Evolutionary conservation across 2,888 invertebrate genomes (phyloP), one percentile per base, ranked within the genome.

Genomic region (Muschampia plurimacula): DNA sequence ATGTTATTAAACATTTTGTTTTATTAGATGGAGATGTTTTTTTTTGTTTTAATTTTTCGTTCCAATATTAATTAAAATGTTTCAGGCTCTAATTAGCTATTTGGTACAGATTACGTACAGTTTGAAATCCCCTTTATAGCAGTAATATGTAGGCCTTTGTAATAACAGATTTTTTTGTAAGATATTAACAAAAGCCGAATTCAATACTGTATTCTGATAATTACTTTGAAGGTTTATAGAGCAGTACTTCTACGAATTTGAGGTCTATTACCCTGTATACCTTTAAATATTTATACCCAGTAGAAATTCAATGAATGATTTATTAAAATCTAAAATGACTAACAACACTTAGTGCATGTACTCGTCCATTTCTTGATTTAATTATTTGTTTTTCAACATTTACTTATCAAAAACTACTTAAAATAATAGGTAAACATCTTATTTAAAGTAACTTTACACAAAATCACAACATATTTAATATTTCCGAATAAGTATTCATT

Each of bases 381-480:
- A 69, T 71, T 74, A 68, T 69, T 74, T 72, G 60, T 76, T 86
- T 88, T 86, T 89, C 84, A 89, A 91, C 91, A 88, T 89, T 91
- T 89, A 92, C 91, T 92, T 93, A 93, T 93, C 91, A 93, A 94
- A 94, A 94, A 92, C 94, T 94, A 93, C 94, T 83, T 85, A 83
- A 90, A 88, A 86, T 80, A 91, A 87, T 86, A 57, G 22, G 12
- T 39, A 60, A 36, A 89, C 83, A 86, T 86, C 77, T 86, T 82
- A 89, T 89, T 89, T 90, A 89, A 88, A 89, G 80, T 88, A 91
- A 90, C 86, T 90, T 87, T 93, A 92, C 91, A 92, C 89, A 91
- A 89, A 89, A 89, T 89, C 90, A 90, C 90, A 91, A 92, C 89
- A 84, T 86, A 87, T 83, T 83, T 82, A 82, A 83, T 84, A 83